Evolutionary conservation across 2,797 vertebrate species (phyloP), one percentile per base, ranked within the genome.

Genomic region (Phylloscopus collybita): DNA sequence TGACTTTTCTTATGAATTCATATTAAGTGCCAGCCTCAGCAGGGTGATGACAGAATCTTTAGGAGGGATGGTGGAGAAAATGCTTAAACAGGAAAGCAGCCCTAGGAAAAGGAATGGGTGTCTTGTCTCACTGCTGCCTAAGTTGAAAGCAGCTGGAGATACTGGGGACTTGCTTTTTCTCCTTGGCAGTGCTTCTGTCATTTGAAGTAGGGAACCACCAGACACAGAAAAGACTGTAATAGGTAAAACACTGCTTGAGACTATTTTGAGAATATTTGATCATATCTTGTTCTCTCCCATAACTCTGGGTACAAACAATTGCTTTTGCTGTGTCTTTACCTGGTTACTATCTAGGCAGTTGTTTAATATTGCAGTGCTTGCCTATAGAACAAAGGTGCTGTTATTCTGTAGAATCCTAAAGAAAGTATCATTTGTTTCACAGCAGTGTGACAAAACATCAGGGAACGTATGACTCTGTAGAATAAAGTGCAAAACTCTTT

Each of bases 341-440:
- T 73, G 57, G 70, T 42, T 81, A 30, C 3, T 6, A 4, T 88
- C 38, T 70, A 76, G 80, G 57, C 44, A 42, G 40, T 81, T 69
- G 22, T 75, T 86, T 36, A 42, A 34, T 69, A 27, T 18, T 81
- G 91, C 82, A 91, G 60, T 59, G 82, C 70, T 90, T 90, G 80
- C 64, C 59, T 80, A 5, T 88, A 71, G 80, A 91, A 70, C 86
- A 91, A 86, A 95, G 16, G 78, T 50, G 53, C 78, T 93, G 80
- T 91, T 92, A 42, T 86, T 93, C 73, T 64, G 66, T 91, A 15
- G 93, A 94, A 95, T 80, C 67, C 75, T 92, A 91, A 94, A 96
- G 95, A 96, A 95, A 91, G 65, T 93, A 23, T 87, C 53, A 17
- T 92, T 96, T 97, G 95, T 97, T 96, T 91, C 64, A 49, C 74